A percentile compares a stretch with the other conserved stretches of the same genome.
These are phyloP conservation scores for Agrilus cyanescens DNA, from an alignment of 2,888 invertebrate species.

Conservation along the genomic window DNA sequence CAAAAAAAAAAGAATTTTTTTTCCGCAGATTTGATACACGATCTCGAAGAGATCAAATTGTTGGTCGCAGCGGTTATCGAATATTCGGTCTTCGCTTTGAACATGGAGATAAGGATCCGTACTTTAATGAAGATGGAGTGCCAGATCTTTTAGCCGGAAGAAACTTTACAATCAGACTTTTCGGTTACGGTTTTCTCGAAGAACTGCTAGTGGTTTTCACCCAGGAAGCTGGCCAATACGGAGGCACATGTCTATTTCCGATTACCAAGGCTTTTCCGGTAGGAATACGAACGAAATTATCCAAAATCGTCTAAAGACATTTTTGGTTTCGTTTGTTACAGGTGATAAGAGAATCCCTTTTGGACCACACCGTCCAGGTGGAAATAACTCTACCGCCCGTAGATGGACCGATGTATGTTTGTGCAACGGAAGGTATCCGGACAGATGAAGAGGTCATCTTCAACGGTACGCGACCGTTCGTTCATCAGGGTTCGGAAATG, in stretches of 20 bases:
- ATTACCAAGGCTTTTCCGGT: conserved; percentile 39
- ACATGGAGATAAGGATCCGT: conserved; percentile 43
- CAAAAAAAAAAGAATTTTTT: too few species aligned
- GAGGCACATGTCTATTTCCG: conserved; percentile 52
- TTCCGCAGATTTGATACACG: too few species aligned
- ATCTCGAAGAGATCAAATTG: too few species aligned
- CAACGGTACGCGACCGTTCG: conserved; percentile 33
- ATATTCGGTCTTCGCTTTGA: conserved; percentile 49
- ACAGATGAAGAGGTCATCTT: neutral
- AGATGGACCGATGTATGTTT: conserved; percentile 33
- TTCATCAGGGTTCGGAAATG: conserved; percentile 54
- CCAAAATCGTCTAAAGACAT: too few species aligned
- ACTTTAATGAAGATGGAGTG: conserved; percentile 45
- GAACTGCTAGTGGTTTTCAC: conserved; percentile 64
- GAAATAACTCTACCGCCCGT: conserved; percentile 31
- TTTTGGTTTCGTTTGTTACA: conserved; percentile 6
- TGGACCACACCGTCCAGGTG: conserved; percentile 39
- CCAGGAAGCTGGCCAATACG: conserved; percentile 39
- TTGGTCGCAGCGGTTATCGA: conserved; percentile 7
- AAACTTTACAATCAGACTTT: conserved; percentile 53
- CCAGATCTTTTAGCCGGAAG: conserved; percentile 54
- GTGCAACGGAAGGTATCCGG: conserved; percentile 32
- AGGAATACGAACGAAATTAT: conserved; percentile 28
- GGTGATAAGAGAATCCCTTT: conserved; percentile 3
- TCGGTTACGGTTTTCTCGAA: conserved; percentile 57